Evolutionary conservation across 2,113 vertebrate genomes (phyloP).

Genomic region (Abramis brama): DNA sequence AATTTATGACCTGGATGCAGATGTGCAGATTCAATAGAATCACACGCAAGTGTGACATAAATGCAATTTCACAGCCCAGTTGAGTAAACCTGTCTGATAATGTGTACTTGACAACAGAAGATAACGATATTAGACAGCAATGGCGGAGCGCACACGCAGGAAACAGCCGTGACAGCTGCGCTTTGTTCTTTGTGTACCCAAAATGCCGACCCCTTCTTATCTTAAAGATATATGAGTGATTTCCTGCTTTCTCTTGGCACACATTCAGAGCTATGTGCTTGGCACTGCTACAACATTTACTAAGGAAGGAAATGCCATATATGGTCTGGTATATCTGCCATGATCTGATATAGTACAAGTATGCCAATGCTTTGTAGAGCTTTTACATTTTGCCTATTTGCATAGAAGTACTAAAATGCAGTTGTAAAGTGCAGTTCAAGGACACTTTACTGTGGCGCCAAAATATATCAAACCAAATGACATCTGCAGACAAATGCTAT

Average conservation of each 20-base stretch:
- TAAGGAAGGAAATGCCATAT: conserved; percentile 61
- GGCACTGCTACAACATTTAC: conserved; percentile 51
- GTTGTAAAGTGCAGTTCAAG: conserved; percentile 1
- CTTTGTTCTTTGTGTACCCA: conserved; percentile 63
- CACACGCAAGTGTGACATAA: conserved; percentile 41
- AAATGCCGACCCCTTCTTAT: conserved; percentile 56
- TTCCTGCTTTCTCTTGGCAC: conserved; percentile 63
- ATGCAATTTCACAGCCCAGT: conserved; percentile 23
- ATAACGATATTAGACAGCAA: conserved; percentile 56
- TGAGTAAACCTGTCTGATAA: conserved; percentile 46
- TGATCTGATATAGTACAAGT: not conserved
- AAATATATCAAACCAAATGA: not conserved
- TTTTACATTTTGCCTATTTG: not conserved
- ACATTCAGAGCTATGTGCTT: conserved; percentile 41
- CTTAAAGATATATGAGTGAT: conserved; percentile 58
- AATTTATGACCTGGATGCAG: not conserved
- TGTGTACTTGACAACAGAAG: conserved; percentile 51
- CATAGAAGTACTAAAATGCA: not conserved
- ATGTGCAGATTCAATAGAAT: conserved; percentile 24
- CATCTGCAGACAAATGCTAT: not conserved
- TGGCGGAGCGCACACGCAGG: conserved; percentile 49
- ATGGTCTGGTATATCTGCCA: conserved; percentile 42
- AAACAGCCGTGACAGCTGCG: conserved; percentile 56
- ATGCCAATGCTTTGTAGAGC: not conserved
- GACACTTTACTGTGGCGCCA: not conserved